Evolutionary conservation across 2,888 invertebrate species (phyloP), one percentile per base, ranked within the genome.

Genomic region (Suillia variegata): DNA sequence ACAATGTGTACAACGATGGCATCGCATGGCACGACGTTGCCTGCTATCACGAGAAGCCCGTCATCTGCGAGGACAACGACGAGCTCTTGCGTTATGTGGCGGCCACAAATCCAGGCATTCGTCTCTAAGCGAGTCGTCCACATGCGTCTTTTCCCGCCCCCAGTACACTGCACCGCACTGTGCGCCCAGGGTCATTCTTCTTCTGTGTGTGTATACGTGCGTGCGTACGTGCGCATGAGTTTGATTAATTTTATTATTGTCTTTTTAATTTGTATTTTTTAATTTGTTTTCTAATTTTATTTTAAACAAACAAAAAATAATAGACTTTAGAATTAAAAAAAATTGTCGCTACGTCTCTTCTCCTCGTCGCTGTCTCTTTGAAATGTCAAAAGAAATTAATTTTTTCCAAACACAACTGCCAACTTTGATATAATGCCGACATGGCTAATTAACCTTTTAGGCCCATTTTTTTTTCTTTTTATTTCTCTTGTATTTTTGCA

Each of bases 21-120:
- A 93, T 95, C 79, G 93, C 92, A 67, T 95, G 94, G 94, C 94
- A 94, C 83, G 94, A 94, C 82, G 94, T 94, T 56, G 94, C 94
- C 66, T 94, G 94, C 82, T 94, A 94, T 82, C 94, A 94, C 83
- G 93, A 94, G 83, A 95, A 95, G 79, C 94, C 94, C 1, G 88
- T 94, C 79, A 88, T 95, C 69, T 95, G 94, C 81, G 95, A 94
- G 80, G 94, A 95, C 82, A 91, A 90, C 63, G 93, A 94, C 55
- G 94, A 94, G 79, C 87, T 95, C 63, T 86, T 94, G 74, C 91
- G 88, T 81, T 94, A 94, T 82, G 87, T 94, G 65, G 90, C 90
- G 59, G 88, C 89, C 80, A 93, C 90, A 77, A 94, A 94, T 85
- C 91, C 89, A 67, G 90, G 91, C 69, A 84, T 94, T 73, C 89